These are phyloP conservation scores for Galeopsomyia nigrocyanea DNA, from an alignment of 2,888 invertebrate species.

Conservation along the genomic window DNA sequence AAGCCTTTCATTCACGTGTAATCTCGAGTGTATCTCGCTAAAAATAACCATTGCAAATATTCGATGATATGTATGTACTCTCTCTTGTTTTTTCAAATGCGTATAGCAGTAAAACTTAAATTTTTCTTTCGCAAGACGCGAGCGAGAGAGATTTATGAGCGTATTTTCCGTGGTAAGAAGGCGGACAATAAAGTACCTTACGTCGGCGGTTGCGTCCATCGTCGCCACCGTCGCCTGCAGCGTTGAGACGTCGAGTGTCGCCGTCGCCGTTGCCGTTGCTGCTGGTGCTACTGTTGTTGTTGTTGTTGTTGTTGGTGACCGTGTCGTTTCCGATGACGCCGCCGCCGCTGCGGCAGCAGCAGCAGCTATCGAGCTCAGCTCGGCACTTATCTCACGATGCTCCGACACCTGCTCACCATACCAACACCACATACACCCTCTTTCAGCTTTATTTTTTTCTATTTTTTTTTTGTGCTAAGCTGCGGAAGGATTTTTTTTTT, in stretches of 20 bases:
- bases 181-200: slow-evolving; percentile 32
- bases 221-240: slow-evolving; percentile 19
- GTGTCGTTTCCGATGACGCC: neutral
- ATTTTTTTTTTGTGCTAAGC: too few relatives aligned
- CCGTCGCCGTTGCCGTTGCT: slow-evolving; percentile 22
- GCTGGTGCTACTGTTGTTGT: neutral
- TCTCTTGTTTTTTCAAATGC: too few relatives aligned
- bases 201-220: slow-evolving; percentile 13
- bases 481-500: too few relatives aligned
- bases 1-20: slow-evolving; percentile 4
- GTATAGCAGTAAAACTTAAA: too few relatives aligned
- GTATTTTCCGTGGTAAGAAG: neutral
- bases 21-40: slow-evolving; percentile 29
- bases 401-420: slow-evolving; percentile 41
- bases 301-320: neutral
- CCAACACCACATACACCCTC: slow-evolving; percentile 26
- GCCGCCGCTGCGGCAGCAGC: slow-evolving; percentile 12
- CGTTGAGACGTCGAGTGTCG: slow-evolving; percentile 39
- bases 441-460: slow-evolving; percentile 9
- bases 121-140: too few relatives aligned
- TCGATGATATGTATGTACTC: neutral
- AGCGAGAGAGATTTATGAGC: neutral
- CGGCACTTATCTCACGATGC: slow-evolving; percentile 42
- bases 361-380: slow-evolving; percentile 29
- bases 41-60: slow-evolving; percentile 18